A percentile compares a stretch with the other conserved stretches of the same genome.
phyloP scores from a whole-genome alignment of 92 coral and sea anemone species.

The Galaxea fascicularis region DNA sequence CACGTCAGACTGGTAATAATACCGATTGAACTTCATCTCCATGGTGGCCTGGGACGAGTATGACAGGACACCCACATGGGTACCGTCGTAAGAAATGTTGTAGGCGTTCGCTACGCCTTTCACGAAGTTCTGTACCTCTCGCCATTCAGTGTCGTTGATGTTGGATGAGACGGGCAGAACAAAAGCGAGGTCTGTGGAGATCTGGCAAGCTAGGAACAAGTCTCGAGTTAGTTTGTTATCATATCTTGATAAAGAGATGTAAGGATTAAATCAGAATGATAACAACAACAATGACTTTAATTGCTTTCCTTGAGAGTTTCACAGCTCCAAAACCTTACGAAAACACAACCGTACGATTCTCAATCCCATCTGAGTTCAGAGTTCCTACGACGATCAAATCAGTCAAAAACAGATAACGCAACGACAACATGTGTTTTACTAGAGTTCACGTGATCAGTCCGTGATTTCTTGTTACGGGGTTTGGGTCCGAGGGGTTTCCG shows the following conservation, averaged over 20 bases:
- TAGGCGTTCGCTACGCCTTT: constrained; percentile 90
- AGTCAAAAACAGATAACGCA: no score
- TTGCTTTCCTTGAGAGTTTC: no score
- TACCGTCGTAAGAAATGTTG: constrained; percentile 84
- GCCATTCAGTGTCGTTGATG: constrained; percentile 91
- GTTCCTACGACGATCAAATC: no score
- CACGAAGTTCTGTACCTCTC: constrained; percentile 91
- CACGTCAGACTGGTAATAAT: constrained; percentile 86
- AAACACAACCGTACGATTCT: no score
- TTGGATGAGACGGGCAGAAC: constrained; percentile 92
- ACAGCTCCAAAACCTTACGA: no score
- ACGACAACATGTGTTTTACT: neutral
- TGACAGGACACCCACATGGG: constrained; percentile 94
- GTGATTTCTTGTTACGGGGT: neutral
- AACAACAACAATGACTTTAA: no score
- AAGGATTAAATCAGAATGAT: no score
- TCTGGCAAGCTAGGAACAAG: constrained; percentile 69
- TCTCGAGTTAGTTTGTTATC: neutral
- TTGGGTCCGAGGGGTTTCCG: no score
- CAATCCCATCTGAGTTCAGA: no score
- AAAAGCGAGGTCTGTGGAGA: constrained; percentile 89
- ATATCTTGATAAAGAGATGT: no score
- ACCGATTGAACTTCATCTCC: constrained; percentile 94
- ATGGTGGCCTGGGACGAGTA: constrained; percentile 95
- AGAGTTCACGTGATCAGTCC: no score